Evolutionary conservation across 2,888 invertebrate genomes (phyloP).

Genomic region (Amphipoea oculea): DNA sequence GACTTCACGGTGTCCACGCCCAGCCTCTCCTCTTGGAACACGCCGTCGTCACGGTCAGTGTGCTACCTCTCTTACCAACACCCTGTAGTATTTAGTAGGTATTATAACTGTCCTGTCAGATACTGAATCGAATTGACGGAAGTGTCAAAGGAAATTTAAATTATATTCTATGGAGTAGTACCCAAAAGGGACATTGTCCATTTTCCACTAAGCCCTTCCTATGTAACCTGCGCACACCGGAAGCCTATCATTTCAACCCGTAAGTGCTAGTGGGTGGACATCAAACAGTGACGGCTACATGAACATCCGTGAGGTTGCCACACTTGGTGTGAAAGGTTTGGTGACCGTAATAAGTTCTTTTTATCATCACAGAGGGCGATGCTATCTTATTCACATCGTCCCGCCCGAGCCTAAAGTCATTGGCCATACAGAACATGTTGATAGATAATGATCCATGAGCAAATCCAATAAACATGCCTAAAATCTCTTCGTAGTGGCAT

Average conservation of each 20-base stretch:
- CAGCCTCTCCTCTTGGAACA: conserved; percentile 92
- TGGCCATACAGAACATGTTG: background rate
- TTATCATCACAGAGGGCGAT: background rate
- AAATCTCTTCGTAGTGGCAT: background rate
- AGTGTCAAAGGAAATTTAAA: background rate
- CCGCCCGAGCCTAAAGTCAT: background rate
- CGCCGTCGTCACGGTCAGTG: conserved; percentile 90
- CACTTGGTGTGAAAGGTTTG: background rate
- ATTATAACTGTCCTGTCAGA: no score
- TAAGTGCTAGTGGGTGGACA: conserved; percentile 28
- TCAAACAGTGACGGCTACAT: background rate
- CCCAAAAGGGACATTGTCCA: background rate
- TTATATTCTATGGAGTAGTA: background rate
- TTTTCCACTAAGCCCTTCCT: background rate
- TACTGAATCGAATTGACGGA: no score
- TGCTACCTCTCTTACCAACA: background rate
- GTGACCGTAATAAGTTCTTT: background rate
- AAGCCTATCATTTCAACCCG: background rate
- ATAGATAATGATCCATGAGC: background rate
- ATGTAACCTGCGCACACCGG: background rate
- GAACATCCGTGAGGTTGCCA: conserved; percentile 7
- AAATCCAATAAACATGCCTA: conserved; percentile 4
- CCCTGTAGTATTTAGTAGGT: background rate
- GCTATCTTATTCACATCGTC: background rate
- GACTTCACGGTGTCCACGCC: conserved; percentile 94